Evolutionary conservation across 2,888 invertebrate genomes (phyloP), one percentile per base, ranked within the genome.

Genomic region (Drosophila greeni): DNA sequence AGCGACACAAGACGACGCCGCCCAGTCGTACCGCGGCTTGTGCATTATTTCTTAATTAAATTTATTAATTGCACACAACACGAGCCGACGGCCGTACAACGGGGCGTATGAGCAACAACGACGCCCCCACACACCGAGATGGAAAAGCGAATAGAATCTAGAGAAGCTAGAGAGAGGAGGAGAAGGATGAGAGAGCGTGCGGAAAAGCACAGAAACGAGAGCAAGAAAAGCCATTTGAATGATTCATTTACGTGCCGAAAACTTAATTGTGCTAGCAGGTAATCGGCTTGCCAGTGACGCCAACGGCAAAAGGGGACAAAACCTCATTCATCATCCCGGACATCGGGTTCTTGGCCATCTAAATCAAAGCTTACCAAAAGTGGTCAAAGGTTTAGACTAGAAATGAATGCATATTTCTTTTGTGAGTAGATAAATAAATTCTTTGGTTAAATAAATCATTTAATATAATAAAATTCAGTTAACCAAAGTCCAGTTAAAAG

Each of bases 41-140:
- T 67, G 60, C 67, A 67, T 77, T 82, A 77, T 80, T 75, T 82
- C 82, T 82, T 82, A 82, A 83, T 82, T 82, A 82, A 82, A 82
- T 83, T 83, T 82, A 82, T 82, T 82, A 82, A 82, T 82, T 83
- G 84, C 84, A 82, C 75, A 83, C 75, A 81, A 69, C 82, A 79
- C 74, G 82, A 71, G 76, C 58, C 60, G 47, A 61, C 61, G 42
- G 52, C 42, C 49, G 66, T 62, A 69, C 66, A 67, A 74, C 75
- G 64, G 65, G 70, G 61, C 75, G 79, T 70, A 73, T 74, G 75
- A 14, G 57, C 45, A 34, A 72, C 56, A 18, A n/a, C 40, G 12
- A 34, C 72, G 72, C 47, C 49, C 57, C 54, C 65, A 26, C 57
- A 37, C 16, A 2, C 40, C 4, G 23, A 37, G 24, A 59, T 37